Evolutionary conservation across 2,797 vertebrate species (phyloP), one percentile per base, ranked within the genome.

Genomic region (Peromyscus melanophrys): DNA sequence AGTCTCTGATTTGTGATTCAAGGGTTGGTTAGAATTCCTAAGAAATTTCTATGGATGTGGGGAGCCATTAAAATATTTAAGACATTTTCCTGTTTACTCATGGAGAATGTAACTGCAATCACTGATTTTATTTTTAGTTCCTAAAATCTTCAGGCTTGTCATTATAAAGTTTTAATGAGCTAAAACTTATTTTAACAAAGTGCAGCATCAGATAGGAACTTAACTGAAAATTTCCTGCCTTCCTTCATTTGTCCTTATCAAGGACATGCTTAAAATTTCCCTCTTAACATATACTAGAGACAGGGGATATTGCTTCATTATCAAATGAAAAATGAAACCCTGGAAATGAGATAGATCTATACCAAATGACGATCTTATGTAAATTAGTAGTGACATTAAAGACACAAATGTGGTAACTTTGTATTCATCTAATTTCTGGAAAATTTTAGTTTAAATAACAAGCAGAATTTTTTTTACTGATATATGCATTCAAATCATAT

Each of bases 101-200:
- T 17, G 88, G 29, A 93, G 3, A 83, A 83, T 57, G 89, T 69
- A 84, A 25, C 37, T 25, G 17, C 40, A 82, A n/a, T 95, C 9
- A 3, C 69, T 92, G 27, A 65, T 43, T 85, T 12, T 55, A 92
- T 63, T 89, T 96, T 93, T 61, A 75, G 31, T 37, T 90, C 37
- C 85, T 86, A 86, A 90, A 78, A n/a, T 27, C 17, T 91, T 57
- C 73, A 19, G 57, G 23, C 7, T 59, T 94, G 69, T 86, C 14
- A 96, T 96, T 94, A 95, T 67, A 86, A 90, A 90, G 31, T 65
- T 87, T 93, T 94, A 95, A 93, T 55, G 69, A 95, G 29, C 23
- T 89, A 78, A 34, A 94, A 95, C 46, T 19, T 49, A 75, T 40
- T 95, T 90, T 82, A 76, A 37, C 9, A 73, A n/a, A 80, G n/a